Evolutionary conservation across 2,113 vertebrate genomes (phyloP), one percentile per base, ranked within the genome.

Genomic region (Bos javanicus): DNA sequence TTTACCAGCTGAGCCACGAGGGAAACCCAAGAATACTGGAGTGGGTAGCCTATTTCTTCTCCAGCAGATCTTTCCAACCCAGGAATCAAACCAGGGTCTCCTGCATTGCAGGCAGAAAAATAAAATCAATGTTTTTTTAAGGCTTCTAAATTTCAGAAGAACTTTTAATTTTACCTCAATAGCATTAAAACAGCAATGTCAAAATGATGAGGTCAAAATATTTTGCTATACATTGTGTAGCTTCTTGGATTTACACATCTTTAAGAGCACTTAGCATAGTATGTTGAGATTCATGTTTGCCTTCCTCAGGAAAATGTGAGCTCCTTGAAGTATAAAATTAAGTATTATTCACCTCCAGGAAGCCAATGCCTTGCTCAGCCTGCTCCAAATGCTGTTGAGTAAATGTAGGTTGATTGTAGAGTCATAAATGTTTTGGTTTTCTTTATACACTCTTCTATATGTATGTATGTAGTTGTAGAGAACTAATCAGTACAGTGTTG

Each of bases 191-290:
- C 33, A 3, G 52, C 80, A 86, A 88, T 5, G 6, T 50, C 54
- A 84, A 87, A 92, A 87, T 56, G 14, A 90, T 64, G 48, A 28
- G 7, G 3, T 95, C 71, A 96, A 91, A 95, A 97, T 52, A 83
- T 56, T n/a, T 92, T 36, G 71, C 23, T 67, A 62, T 57, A 54
- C 12, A 16, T 92, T 2, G 2, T 30, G 23, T 15, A 90, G 15
- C 10, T 94, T 94, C 50, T 62, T 74, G 80, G 33, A 56, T 84
- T 80, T 48, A 62, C 36, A 46, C 4, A 54, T 48, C 52, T 87
- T 57, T 87, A 57, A 62, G 91, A 90, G 21, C 25, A 43, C 25
- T 87, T 57, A 80, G 30, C 25, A 59, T 15, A 52, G 57, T n/a
- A 62, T 6, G 57, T 12, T 57, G 36, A 96, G 33, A 52, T 64